Conservation (phyloP, 2,888 invertebrate species). For the Perizoma flavofasciatum region DNA sequence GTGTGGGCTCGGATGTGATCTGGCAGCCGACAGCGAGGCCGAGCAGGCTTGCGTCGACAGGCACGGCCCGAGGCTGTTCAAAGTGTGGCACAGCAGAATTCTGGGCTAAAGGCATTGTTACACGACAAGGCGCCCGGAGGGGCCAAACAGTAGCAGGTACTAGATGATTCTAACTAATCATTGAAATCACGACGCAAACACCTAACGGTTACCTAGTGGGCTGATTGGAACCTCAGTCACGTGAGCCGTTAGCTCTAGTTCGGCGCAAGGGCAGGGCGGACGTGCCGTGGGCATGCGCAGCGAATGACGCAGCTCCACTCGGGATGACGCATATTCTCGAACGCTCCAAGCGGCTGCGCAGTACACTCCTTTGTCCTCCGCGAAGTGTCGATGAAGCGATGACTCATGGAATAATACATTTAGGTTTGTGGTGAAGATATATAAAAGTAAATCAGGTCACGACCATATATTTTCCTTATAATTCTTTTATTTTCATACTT, state of each 20-base stretch:
- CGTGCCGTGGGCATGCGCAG: conserved; percentile 48
- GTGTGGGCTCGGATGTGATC: conserved; percentile 26
- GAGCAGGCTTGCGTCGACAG: conserved; percentile 24
- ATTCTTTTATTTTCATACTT: conserved; percentile 79
- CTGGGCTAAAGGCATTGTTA: conserved; percentile 75
- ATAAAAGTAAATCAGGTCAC: conserved; percentile 63
- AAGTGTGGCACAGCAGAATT: conserved; percentile 46
- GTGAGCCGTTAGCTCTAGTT: conserved; percentile 54
- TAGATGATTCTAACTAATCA: conserved; percentile 41
- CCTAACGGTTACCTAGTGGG: conserved; percentile 81
- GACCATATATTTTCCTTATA: conserved; percentile 55
- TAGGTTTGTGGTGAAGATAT: conserved; percentile 72
- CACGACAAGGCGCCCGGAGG: conserved; percentile 60
- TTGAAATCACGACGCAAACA: conserved; percentile 61
- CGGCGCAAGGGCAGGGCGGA: conserved; percentile 54
- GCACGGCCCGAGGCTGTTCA: conserved; percentile 28
- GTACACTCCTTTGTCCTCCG: conserved; percentile 61
- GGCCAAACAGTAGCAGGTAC: conserved; percentile 50
- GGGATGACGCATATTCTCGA: conserved; percentile 53
- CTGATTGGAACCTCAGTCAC: conserved; percentile 71
- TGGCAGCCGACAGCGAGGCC: conserved; percentile 36
- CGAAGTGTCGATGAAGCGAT: conserved; percentile 62
- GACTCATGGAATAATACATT: conserved; percentile 83
- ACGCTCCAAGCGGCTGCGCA: conserved; percentile 56
- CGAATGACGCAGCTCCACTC: conserved; percentile 39